phyloP scores from a whole-genome alignment of 2,797 vertebrate genomes.

The Danio choprae region DNA sequence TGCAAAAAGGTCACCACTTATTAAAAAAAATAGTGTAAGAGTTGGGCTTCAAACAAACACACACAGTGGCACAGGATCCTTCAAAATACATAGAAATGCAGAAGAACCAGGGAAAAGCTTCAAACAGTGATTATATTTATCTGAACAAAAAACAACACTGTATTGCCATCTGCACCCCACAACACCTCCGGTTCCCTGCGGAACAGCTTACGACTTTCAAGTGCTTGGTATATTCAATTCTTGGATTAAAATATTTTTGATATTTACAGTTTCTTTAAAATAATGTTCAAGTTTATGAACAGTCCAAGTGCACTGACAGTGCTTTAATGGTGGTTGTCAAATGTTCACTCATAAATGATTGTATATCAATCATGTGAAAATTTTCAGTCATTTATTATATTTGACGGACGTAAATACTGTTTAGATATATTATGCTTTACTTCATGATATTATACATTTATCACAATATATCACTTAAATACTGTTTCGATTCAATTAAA shows the following conservation, averaged over 20 bases:
- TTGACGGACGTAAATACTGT: too few relatives aligned
- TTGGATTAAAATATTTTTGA: not conserved
- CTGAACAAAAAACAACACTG: constrained; percentile 2
- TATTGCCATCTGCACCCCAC: constrained; percentile 12
- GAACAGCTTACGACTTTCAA: constrained; percentile 15
- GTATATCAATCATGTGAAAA: not conserved
- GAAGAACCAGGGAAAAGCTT: constrained; percentile 6
- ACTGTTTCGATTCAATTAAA: too few relatives aligned
- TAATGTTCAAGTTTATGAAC: not conserved
- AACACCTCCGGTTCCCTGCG: not conserved
- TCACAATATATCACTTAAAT: too few relatives aligned
- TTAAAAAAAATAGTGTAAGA: not conserved
- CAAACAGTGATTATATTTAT: not conserved
- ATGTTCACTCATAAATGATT: not conserved
- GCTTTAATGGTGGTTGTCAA: not conserved
- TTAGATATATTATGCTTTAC: too few relatives aligned
- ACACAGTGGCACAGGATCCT: not conserved
- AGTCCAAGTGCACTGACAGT: not conserved
- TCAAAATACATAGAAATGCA: not conserved
- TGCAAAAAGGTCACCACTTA: not conserved
- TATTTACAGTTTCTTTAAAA: not conserved
- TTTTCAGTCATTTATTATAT: not conserved
- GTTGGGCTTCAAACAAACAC: not conserved
- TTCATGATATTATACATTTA: too few relatives aligned
- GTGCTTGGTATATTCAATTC: not conserved